Evolutionary conservation across 2,113 vertebrate genomes (phyloP).

Genomic region (Cyanoderma ruficeps): DNA sequence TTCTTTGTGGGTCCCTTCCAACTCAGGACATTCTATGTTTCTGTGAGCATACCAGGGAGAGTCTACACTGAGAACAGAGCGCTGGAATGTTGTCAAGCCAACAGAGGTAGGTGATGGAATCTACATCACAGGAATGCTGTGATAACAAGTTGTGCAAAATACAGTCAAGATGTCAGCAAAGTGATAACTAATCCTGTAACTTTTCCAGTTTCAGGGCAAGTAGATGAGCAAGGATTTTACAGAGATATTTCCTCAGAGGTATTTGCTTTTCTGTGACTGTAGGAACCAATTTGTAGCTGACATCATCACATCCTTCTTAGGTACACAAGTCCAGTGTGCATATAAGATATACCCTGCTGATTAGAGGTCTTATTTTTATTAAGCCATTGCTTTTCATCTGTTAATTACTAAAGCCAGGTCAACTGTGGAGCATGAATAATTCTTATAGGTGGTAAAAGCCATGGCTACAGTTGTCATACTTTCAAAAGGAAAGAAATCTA

Average conservation of each 20-base stretch:
- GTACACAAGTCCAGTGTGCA: background rate
- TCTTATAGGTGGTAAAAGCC: background rate
- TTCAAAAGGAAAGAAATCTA: background rate
- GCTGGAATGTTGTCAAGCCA: background rate
- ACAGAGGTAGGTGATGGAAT: background rate
- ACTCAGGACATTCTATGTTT: background rate
- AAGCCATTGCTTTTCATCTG: background rate
- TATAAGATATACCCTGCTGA: background rate
- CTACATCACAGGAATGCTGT: accelerated
- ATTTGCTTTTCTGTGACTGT: background rate
- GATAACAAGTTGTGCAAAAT: background rate
- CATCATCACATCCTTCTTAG: background rate
- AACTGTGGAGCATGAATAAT: background rate
- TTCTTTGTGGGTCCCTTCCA: background rate
- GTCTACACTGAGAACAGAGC: background rate
- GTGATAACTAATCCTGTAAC: background rate
- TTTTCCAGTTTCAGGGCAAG: background rate
- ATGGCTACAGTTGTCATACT: background rate
- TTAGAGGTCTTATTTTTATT: background rate
- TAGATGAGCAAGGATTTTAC: background rate
- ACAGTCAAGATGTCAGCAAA: background rate
- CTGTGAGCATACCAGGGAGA: background rate
- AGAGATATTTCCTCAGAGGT: background rate
- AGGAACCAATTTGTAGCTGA: background rate
- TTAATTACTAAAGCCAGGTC: constrained; percentile 11